Evolutionary conservation across 2,888 invertebrate genomes (phyloP).

Genomic region (Hybos culiciformis): DNA sequence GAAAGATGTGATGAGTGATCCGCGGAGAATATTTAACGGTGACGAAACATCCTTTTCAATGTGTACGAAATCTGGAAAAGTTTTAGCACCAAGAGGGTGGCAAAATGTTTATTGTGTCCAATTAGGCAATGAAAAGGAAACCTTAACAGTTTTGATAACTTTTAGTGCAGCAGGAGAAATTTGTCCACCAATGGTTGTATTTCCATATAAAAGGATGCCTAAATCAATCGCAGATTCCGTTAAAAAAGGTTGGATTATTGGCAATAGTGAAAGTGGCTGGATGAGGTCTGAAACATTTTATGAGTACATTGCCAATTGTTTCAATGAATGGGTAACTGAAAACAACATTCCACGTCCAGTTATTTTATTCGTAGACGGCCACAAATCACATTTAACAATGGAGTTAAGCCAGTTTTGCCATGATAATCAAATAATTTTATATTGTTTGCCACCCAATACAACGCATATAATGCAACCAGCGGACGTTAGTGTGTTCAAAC

Average conservation of each 20-base stretch:
- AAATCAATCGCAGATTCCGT: background rate
- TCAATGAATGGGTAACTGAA: constrained; percentile 18
- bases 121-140: constrained; percentile 3
- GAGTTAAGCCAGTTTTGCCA: constrained; percentile 8
- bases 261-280: constrained; percentile 29
- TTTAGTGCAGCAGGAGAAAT: background rate
- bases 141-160: background rate
- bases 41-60: no score
- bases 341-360: constrained; percentile 13
- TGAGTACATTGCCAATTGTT: background rate
- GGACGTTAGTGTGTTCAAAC: background rate
- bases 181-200: background rate
- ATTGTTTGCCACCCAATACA: background rate
- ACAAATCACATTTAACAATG: background rate
- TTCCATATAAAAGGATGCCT: background rate
- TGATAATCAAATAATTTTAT: background rate
- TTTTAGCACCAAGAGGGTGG: no score
- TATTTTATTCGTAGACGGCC: constrained; percentile 25
- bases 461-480: background rate
- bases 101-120: no score
- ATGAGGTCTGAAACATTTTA: background rate
- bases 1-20: no score
- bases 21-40: no score
- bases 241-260: constrained; percentile 23
- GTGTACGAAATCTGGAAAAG: no score